Evolutionary conservation across 2,797 vertebrate species (phyloP).

Genomic region (Hypotaenidia okinawae): DNA sequence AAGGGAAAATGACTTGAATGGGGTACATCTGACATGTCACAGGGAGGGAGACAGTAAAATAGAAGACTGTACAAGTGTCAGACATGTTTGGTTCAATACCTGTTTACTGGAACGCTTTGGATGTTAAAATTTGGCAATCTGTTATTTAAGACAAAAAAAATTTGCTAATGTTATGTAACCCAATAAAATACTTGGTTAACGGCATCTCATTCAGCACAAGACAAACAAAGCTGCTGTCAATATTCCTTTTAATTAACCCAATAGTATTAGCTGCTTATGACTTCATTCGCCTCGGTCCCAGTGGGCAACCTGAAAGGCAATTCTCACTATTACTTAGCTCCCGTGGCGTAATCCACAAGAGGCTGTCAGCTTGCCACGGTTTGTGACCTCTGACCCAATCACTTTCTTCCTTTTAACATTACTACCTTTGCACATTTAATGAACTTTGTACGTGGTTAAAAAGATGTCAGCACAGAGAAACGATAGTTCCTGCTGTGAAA

Average conservation of each 20-base stretch:
- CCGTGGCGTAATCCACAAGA: conserved; percentile 58
- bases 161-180: conserved; percentile 58
- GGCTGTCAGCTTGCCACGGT: conserved; percentile 69
- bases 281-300: conserved; percentile 64
- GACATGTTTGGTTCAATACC: conserved; percentile 20
- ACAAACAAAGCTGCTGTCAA: conserved; percentile 74
- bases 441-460: conserved; percentile 79
- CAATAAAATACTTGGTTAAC: conserved; percentile 56
- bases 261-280: conserved; percentile 74
- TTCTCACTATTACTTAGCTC: conserved; percentile 76
- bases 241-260: conserved; percentile 79
- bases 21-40: not conserved
- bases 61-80: conserved; percentile 9
- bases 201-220: conserved; percentile 56
- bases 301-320: conserved; percentile 73
- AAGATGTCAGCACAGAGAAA: conserved; percentile 77
- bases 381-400: conserved; percentile 75
- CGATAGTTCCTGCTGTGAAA: conserved; percentile 73
- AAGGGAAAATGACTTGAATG: not conserved
- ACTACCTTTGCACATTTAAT: conserved; percentile 79
- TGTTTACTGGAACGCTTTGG: not conserved
- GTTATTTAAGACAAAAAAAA: conserved; percentile 57
- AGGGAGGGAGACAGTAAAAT: not conserved
- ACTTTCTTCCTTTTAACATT: conserved; percentile 72
- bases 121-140: conserved; percentile 50